phyloP scores from a whole-genome alignment of 2,888 invertebrate genomes.

The Tetragonisca angustula region DNA sequence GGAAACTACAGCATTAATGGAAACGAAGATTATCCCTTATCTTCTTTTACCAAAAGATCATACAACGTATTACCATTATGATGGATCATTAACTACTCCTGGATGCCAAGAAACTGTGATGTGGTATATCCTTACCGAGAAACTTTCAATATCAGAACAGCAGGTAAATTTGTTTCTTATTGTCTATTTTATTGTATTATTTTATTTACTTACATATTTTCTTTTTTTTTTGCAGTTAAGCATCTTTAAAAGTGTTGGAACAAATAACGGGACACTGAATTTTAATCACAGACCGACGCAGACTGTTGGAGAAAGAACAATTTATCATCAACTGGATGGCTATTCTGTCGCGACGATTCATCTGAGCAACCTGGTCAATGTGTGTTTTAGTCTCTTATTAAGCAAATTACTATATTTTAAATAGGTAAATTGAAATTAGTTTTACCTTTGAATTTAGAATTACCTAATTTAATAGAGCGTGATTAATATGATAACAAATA shows the following conservation, averaged over 20 bases:
- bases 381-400: constrained; percentile 33
- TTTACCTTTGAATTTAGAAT: background rate
- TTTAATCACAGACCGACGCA: constrained; percentile 84
- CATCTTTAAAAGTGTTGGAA: constrained; percentile 65
- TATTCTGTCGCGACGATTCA: constrained; percentile 56
- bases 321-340: constrained; percentile 73
- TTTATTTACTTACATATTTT: no score
- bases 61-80: constrained; percentile 87
- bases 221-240: constrained; percentile 67
- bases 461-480: background rate
- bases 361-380: constrained; percentile 29
- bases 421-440: background rate
- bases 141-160: constrained; percentile 85
- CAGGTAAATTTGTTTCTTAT: constrained; percentile 80
- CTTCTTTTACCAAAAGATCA: constrained; percentile 86
- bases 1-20: constrained; percentile 50
- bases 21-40: constrained; percentile 77
- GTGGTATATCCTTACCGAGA: constrained; percentile 88
- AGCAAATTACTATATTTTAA: constrained; percentile 1
- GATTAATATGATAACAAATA: background rate
- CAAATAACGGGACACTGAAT: constrained; percentile 68
- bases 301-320: constrained; percentile 70
- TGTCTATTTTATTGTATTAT: no score
- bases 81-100: constrained; percentile 91
- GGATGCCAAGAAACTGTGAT: constrained; percentile 90